These are phyloP conservation scores for Labeo catla DNA, from an alignment of 2,113 vertebrate genomes.

Conservation along the genomic window DNA sequence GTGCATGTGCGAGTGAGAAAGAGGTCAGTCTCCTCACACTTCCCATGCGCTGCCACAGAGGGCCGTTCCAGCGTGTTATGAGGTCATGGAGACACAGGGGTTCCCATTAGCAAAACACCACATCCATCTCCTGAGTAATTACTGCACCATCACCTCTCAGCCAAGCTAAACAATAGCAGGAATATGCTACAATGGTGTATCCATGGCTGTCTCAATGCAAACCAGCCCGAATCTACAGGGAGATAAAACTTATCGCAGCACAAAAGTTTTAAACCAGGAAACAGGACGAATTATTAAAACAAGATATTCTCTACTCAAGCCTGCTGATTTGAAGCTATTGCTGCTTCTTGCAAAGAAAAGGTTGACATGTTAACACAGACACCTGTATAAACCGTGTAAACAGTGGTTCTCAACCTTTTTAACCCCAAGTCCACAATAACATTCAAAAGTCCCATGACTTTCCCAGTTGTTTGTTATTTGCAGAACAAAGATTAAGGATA, in stretches of 20 bases:
- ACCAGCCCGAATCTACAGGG: constrained; percentile 36
- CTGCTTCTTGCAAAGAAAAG: not conserved
- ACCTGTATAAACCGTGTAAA: not conserved
- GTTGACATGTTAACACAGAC: constrained; percentile 29
- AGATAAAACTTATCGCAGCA: constrained; percentile 57
- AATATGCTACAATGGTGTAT: constrained; percentile 62
- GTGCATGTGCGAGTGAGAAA: not conserved
- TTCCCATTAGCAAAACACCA: constrained; percentile 51
- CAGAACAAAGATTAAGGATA: too few species aligned
- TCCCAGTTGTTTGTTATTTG: not conserved
- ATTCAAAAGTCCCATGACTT: not conserved
- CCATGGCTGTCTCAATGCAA: constrained; percentile 10
- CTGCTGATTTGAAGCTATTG: constrained; percentile 15
- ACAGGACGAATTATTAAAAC: constrained; percentile 53
- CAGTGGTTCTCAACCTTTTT: not conserved
- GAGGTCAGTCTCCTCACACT: not conserved
- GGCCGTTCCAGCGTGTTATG: constrained; percentile 9
- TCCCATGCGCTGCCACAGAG: constrained; percentile 8
- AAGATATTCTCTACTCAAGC: constrained; percentile 33
- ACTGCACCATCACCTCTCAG: constrained; percentile 26
- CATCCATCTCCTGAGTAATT: constrained; percentile 54
- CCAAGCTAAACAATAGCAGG: constrained; percentile 64
- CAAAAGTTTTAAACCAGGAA: constrained; percentile 48
- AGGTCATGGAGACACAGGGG: constrained; percentile 43
- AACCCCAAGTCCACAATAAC: not conserved